phyloP scores from a whole-genome alignment of 2,113 vertebrate species.

The Megaceryle torquata region DNA sequence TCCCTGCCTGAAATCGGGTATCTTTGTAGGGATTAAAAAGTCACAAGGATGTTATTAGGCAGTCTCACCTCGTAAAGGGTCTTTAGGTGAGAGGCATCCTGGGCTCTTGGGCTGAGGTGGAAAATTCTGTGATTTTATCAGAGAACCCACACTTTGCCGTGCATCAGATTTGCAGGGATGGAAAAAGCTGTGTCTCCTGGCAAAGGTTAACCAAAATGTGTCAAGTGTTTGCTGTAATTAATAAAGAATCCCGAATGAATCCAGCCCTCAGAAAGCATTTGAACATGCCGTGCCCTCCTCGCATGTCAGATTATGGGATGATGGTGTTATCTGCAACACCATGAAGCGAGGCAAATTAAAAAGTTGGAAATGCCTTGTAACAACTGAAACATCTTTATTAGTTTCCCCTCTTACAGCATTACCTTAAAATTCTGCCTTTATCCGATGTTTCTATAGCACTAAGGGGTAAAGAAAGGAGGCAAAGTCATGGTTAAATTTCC shows the following conservation, averaged over 20 bases:
- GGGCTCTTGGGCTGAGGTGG: not conserved
- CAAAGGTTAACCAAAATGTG: not conserved
- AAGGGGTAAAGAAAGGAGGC: not conserved
- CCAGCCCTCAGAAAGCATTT: not conserved
- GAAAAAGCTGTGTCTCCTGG: not conserved
- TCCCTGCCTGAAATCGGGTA: not conserved
- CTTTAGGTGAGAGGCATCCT: not conserved
- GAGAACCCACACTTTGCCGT: not conserved
- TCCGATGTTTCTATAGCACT: fast-evolving
- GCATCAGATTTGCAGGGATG: fast-evolving
- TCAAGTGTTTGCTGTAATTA: not conserved
- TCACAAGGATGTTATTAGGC: not conserved
- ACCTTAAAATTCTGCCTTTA: not conserved
- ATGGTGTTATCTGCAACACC: not conserved
- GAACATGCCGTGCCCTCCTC: not conserved
- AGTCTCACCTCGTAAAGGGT: not conserved
- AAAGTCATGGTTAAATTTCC: not conserved
- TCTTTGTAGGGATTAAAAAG: not conserved
- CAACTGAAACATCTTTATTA: fast-evolving
- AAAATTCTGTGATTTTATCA: not conserved
- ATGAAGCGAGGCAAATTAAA: fast-evolving
- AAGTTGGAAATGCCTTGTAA: not conserved
- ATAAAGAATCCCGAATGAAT: not conserved
- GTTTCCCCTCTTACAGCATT: not conserved
- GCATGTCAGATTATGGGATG: not conserved